Evolutionary conservation across 2,797 vertebrate genomes (phyloP).

Genomic region (Brotula barbata): DNA sequence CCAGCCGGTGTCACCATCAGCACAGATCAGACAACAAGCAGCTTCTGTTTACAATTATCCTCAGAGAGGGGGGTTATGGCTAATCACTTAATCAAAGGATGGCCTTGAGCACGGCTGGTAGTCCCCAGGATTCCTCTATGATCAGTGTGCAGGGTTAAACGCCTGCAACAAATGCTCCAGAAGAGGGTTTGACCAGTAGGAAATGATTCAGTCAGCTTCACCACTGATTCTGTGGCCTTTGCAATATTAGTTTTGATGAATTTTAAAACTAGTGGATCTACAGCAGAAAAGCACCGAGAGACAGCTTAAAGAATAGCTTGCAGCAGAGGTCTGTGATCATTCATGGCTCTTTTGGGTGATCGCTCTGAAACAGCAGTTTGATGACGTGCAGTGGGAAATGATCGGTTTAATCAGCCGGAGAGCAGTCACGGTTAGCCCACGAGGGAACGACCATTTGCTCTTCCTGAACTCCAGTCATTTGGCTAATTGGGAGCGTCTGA

Average conservation of each 20-base stretch:
- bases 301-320: not conserved
- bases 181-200: not conserved
- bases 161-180: not conserved
- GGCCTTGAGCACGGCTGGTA: slow-evolving; percentile 29
- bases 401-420: slow-evolving; percentile 61
- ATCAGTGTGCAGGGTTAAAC: not conserved
- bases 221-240: too few relatives aligned
- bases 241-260: too few relatives aligned
- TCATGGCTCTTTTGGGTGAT: slow-evolving; percentile 16
- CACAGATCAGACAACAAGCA: slow-evolving; percentile 58
- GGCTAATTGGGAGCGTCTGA: slow-evolving; percentile 73
- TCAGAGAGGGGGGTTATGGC: slow-evolving; percentile 3
- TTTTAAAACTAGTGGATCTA: too few relatives aligned
- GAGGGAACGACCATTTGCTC: slow-evolving; percentile 49
- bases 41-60: slow-evolving; percentile 74
- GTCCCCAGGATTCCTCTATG: slow-evolving; percentile 28
- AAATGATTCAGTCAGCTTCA: not conserved
- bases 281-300: not conserved
- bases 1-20: slow-evolving; percentile 39
- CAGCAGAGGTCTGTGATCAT: not conserved
- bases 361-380: slow-evolving; percentile 30
- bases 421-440: slow-evolving; percentile 34
- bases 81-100: slow-evolving; percentile 65
- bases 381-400: slow-evolving; percentile 42
- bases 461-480: slow-evolving; percentile 60